Base-by-base conservation (phyloP, 2,797 vertebrate species). In the Acropternis orthonyx region DNA sequence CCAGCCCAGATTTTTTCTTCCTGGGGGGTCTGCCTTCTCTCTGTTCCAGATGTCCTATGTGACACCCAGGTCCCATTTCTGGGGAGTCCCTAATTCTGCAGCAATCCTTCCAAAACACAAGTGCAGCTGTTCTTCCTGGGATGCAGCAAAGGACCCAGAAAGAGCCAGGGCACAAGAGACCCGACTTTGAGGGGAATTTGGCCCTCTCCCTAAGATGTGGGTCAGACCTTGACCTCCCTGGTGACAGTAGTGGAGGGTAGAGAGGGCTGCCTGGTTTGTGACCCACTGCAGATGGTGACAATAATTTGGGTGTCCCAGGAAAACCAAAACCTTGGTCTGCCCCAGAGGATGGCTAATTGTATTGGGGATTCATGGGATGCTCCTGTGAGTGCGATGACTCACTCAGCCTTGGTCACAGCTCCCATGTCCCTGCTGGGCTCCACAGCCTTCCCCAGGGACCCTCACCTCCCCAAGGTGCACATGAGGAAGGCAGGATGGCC, bases 311-410 rank as follows among this genome's bases (percentile, higher is more conserved):
- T 82, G 34, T 36, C 43, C 16, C 43, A 54, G 48, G 36, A 62
- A 1, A 88, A 4, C 41, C 74, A 78, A 61, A 39, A 1, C 10
- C 24, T 43, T 1, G 0, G 10, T 34, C 52, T 59, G 39, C 6
- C 20, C 19, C 11, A 8, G 28, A 54, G 21, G 28, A 28, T 0
- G 3, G 8, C 12, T 58, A 23, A 49, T 46, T 2, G 0, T 39
- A 6, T 1, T 14, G 34, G 39, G 22, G 11, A 72, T 67, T 39
- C 44, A 18, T 26, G 21, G 58, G 49, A 61, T 61, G 49, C 13
- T 83, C 27, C 55, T 0, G 0, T 32, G 52, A 28, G 12, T 2
- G 1, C 1, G 1, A 19, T 55, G n/a, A 30, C 37, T 39, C 37
- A 12, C 0, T 1, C 62, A 91, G 75, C n/a, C 30, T 85, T 62